phyloP scores from a whole-genome alignment of 2,797 vertebrate species.

The Onychomys leucogaster region DNA sequence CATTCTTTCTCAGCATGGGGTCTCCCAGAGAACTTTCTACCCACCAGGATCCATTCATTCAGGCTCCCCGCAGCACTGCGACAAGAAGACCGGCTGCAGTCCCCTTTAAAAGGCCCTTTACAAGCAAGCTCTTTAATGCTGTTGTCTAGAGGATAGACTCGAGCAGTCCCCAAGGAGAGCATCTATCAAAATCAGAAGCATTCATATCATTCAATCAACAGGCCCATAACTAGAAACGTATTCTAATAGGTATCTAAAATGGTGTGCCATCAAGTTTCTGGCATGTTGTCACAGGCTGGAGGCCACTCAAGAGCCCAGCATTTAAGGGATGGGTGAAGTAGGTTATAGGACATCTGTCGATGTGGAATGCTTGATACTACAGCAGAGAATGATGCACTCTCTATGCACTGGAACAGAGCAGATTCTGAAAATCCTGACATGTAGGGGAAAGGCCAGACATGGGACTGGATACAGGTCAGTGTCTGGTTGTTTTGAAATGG shows the following conservation, averaged over 20 bases:
- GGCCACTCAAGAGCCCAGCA: neutral
- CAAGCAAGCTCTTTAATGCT: neutral
- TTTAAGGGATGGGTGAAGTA: neutral
- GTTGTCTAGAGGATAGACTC: neutral
- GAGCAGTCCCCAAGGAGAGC: neutral
- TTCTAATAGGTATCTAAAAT: neutral
- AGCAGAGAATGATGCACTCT: neutral
- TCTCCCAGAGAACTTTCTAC: neutral
- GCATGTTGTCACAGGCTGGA: too few species aligned
- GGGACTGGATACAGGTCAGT: neutral
- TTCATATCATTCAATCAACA: neutral
- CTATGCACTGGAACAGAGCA: neutral
- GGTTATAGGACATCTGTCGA: neutral
- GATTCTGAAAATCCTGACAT: neutral
- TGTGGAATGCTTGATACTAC: neutral
- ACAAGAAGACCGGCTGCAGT: neutral
- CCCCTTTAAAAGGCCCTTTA: neutral
- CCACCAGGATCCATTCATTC: neutral
- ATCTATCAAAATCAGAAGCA: conserved; percentile 38
- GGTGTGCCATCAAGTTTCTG: neutral
- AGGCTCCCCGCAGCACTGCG: neutral
- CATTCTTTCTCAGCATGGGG: neutral
- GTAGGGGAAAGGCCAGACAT: neutral
- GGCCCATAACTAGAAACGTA: neutral
- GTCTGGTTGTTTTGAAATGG: neutral